Evolutionary conservation across 2,888 invertebrate species (phyloP).

Genomic region (Drosophila atroscutellata): DNA sequence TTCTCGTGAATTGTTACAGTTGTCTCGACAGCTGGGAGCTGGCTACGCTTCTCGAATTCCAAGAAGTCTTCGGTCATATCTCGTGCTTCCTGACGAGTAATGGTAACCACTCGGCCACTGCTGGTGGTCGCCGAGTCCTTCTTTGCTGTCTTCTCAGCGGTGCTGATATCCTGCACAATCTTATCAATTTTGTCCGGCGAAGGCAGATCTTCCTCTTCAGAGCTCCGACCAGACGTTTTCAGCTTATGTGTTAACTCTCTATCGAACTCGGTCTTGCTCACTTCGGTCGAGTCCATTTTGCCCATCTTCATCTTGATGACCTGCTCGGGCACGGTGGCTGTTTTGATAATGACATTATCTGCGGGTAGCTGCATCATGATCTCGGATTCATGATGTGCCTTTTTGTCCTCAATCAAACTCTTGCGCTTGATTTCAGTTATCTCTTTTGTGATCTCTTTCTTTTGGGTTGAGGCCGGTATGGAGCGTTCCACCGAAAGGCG

Average conservation of each 20-base stretch:
- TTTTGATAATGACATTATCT: constrained; percentile 85
- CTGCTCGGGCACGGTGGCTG: constrained; percentile 83
- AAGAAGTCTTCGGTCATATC: constrained; percentile 82
- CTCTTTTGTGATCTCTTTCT: constrained; percentile 90
- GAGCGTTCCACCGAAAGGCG: constrained; percentile 89
- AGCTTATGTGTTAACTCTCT: constrained; percentile 84
- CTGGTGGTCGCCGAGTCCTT: constrained; percentile 54
- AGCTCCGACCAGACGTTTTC: constrained; percentile 82
- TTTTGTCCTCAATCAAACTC: constrained; percentile 86
- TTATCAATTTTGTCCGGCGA: constrained; percentile 71
- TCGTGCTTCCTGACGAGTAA: constrained; percentile 76
- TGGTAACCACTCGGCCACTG: constrained; percentile 54
- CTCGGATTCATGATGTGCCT: constrained; percentile 85
- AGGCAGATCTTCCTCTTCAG: constrained; percentile 72
- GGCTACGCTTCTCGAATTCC: constrained; percentile 76
- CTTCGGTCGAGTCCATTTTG: constrained; percentile 82
- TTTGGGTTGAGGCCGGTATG: constrained; percentile 90
- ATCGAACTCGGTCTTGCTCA: constrained; percentile 84
- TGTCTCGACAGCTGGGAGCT: constrained; percentile 60
- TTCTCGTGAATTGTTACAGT: constrained; percentile 67
- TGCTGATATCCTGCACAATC: constrained; percentile 68
- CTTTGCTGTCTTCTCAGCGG: constrained; percentile 65
- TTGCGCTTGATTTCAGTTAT: constrained; percentile 90
- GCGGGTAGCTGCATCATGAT: constrained; percentile 85
- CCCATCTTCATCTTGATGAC: constrained; percentile 85